Base-by-base conservation (phyloP, 2,888 invertebrate species). In the Rhodophaea formosa region DNA sequence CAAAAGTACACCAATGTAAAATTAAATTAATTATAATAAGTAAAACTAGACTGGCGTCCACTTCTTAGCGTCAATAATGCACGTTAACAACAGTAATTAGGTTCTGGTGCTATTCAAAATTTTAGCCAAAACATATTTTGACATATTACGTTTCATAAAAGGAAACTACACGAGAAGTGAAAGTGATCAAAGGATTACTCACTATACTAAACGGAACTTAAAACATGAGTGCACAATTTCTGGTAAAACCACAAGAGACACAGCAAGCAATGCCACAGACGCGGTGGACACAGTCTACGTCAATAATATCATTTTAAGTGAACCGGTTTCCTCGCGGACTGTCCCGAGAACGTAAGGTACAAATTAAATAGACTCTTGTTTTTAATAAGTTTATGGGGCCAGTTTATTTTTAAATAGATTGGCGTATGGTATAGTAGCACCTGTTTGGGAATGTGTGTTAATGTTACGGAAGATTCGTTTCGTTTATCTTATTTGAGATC, bases 291-390 rank as follows among this genome's bases (percentile, higher is more conserved):
- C 70, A 68, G 71, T 73, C 75, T 78, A 77, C 82, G 74, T 82
- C 79, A 84, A 83, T 80, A 83, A 80, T 85, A 86, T 83, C 69
- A 81, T 81, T 84, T 79, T 82, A 84, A 86, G 81, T 82, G 82
- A 72, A 88, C 88, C 88, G 88, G 88, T 88, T 87, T 72, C 70
- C 62, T 62, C 61, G 70, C 71, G 74, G 74, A 72, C 79, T 71
- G 69, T 74, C 71, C 68, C 65, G 74, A 73, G 65, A 70, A 71
- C 75, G 74, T 79, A 80, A 78, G 67, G 65, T 69, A 78, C 75
- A 75, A 76, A 75, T 76, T 74, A 77, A 54, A 44, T 43, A 53
- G 44, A 23, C 53, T 43, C 42, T 62, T 52, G 62, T 42, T 54
- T 54, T 44, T 54, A 59, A 59, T 43, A 53, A 14, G 16, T 44